Conservation (phyloP, 2,888 invertebrate species). For the Coenonympha arcania region DNA sequence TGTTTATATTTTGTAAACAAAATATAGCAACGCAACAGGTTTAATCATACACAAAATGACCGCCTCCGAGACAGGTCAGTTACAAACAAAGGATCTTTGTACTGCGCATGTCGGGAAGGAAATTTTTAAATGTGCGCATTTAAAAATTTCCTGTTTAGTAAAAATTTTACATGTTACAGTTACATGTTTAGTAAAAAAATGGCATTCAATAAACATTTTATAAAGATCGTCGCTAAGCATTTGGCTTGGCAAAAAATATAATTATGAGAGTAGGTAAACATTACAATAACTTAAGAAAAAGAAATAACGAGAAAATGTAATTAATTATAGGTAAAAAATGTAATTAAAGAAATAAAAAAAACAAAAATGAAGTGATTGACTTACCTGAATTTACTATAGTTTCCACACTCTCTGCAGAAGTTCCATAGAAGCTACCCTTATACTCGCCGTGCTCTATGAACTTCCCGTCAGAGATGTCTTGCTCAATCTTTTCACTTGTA, state of each 20-base stretch:
- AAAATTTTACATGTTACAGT: no score
- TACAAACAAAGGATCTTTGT: neutral
- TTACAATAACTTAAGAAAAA: no score
- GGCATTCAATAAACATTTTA: neutral
- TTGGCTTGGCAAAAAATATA: no score
- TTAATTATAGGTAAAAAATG: neutral
- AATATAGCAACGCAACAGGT: neutral
- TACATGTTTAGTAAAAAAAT: neutral
- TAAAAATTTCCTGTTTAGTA: no score
- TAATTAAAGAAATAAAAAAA: neutral
- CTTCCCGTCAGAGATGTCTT: slow-evolving; percentile 86
- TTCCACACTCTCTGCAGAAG: slow-evolving; percentile 91
- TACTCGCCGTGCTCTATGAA: slow-evolving; percentile 98
- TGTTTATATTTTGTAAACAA: neutral
- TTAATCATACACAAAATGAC: slow-evolving; percentile 1
- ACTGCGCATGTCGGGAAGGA: neutral
- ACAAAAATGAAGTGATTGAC: slow-evolving; percentile 11
- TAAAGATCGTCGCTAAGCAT: neutral
- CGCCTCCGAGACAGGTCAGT: neutral
- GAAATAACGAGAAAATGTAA: no score
- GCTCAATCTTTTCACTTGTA: slow-evolving; percentile 88
- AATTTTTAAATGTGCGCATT: no score
- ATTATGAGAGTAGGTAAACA: no score
- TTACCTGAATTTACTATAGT: slow-evolving; percentile 84
- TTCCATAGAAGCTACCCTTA: slow-evolving; percentile 95